Percentiles rank a stretch among this genome's conserved stretches.
These are phyloP conservation scores for Amblyteles armatorius DNA, from an alignment of 2,888 invertebrate genomes.

Conservation along the genomic window DNA sequence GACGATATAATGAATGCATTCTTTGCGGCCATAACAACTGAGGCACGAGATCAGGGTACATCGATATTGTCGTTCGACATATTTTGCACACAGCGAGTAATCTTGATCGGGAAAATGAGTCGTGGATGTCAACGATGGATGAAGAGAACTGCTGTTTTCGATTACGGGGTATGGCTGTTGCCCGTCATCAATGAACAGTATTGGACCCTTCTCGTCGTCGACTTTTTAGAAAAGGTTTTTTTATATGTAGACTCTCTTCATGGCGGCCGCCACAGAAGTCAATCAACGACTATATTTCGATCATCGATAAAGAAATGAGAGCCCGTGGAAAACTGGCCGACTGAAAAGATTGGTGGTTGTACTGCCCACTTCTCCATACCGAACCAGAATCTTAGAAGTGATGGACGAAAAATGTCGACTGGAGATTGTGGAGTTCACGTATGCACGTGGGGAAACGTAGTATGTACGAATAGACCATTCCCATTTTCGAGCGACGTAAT, in stretches of 20 bases:
- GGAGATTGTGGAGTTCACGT: neutral
- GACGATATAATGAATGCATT: slow-evolving; percentile 26
- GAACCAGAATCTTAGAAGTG: neutral
- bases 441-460: neutral
- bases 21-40: neutral
- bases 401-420: neutral
- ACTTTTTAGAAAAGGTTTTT: neutral
- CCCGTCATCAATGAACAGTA: neutral
- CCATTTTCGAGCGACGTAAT: neutral
- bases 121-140: neutral
- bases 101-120: slow-evolving; percentile 2
- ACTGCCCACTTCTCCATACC: neutral
- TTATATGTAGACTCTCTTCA: neutral
- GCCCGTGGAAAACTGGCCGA: neutral
- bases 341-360: neutral
- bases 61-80: slow-evolving; percentile 6
- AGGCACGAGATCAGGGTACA: neutral
- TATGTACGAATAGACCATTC: too few relatives aligned
- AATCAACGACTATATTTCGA: neutral
- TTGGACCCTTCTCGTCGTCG: neutral
- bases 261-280: neutral
- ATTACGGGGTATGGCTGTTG: neutral
- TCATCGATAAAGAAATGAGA: neutral
- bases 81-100: neutral
- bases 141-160: neutral